Conservation (phyloP, 2,113 vertebrate genomes). For the Muntiacus reevesi region DNA sequence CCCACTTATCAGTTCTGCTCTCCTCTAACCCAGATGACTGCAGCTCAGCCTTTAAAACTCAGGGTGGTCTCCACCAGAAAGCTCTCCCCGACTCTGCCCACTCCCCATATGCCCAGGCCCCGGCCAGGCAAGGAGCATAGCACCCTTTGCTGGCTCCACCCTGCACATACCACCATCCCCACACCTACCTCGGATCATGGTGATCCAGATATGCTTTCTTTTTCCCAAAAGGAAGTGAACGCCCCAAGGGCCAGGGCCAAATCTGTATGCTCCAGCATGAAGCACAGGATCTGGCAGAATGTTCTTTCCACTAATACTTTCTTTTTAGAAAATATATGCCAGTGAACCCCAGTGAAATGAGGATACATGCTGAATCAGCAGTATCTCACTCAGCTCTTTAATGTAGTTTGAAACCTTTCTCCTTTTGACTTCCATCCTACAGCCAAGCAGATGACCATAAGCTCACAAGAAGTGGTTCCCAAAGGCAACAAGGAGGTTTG, state of each 20-base stretch:
- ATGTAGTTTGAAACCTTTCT: background rate
- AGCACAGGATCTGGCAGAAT: background rate
- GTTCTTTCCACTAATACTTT: background rate
- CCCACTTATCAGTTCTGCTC: background rate
- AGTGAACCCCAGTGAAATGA: background rate
- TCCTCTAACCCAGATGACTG: background rate
- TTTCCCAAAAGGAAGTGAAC: background rate
- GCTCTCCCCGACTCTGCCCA: background rate
- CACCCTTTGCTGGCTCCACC: background rate
- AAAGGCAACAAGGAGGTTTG: background rate
- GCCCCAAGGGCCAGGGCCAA: background rate
- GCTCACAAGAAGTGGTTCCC: background rate
- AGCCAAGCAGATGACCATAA: background rate
- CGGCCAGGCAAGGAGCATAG: background rate
- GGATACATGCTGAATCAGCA: background rate
- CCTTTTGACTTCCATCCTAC: background rate
- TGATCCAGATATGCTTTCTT: background rate
- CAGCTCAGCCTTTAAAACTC: background rate
- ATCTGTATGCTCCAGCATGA: background rate
- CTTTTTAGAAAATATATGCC: background rate
- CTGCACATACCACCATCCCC: no score
- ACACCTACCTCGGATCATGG: background rate
- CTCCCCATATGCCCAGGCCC: rapidly evolving
- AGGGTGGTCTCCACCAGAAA: background rate
- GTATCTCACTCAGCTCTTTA: background rate